Evolutionary conservation across 2,888 invertebrate species (phyloP).

Genomic region (Muscina levida): DNA sequence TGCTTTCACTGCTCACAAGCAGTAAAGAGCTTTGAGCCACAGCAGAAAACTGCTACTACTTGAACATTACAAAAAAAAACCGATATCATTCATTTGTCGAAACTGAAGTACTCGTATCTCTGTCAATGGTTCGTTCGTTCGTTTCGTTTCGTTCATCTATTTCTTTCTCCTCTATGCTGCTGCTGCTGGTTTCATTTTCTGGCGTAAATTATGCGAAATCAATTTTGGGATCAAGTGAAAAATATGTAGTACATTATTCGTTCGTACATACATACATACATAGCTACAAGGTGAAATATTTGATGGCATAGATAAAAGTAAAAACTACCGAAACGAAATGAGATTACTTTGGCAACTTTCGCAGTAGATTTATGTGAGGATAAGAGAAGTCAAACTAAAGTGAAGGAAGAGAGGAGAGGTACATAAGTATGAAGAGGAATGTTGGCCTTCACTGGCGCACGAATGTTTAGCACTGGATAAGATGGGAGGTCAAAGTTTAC

Average conservation of each 20-base stretch:
- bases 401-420: not conserved
- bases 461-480: too few relatives aligned
- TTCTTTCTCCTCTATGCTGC: not conserved
- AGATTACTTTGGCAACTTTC: slow-evolving; percentile 1
- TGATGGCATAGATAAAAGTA: not conserved
- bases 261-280: too few relatives aligned
- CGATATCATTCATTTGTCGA: not conserved
- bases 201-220: slow-evolving; percentile 38
- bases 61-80: not conserved
- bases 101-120: not conserved
- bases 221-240: slow-evolving; percentile 9
- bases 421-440: too few relatives aligned
- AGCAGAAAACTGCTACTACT: not conserved
- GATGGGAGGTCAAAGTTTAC: too few relatives aligned
- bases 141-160: too few relatives aligned
- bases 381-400: not conserved
- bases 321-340: slow-evolving; percentile 17
- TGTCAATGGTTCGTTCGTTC: slow-evolving; percentile 18
- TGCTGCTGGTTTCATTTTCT: slow-evolving; percentile 13
- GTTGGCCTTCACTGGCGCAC: too few relatives aligned
- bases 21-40: not conserved
- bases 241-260: too few relatives aligned
- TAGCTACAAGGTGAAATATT: not conserved
- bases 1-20: slow-evolving; percentile 2
- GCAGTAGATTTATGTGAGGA: too few relatives aligned